Conservation (phyloP, 2,888 invertebrate genomes). For the Acanthosepion esculentum region DNA sequence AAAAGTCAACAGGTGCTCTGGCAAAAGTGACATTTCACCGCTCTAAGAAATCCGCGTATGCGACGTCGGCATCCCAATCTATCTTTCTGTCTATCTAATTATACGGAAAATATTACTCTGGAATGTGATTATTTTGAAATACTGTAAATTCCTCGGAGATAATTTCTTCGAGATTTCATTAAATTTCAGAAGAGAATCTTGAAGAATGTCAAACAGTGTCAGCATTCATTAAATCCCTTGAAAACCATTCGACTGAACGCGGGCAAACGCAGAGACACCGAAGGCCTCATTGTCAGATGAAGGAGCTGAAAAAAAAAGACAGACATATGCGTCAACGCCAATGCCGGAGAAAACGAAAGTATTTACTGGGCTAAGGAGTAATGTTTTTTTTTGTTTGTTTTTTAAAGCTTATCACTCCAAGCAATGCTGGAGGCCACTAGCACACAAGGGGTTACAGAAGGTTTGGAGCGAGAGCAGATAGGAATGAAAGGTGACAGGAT, state of each 20-base stretch:
- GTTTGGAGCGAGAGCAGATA: too few species aligned
- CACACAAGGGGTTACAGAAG: too few species aligned
- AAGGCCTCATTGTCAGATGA: neutral
- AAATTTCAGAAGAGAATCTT: slow-evolving; percentile 6
- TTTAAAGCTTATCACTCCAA: too few species aligned
- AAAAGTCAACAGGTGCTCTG: too few species aligned
- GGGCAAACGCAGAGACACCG: neutral
- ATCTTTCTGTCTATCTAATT: neutral
- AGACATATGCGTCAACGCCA: too few species aligned
- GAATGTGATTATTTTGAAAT: neutral
- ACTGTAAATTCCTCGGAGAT: neutral
- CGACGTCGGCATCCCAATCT: neutral
- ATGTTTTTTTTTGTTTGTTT: too few species aligned
- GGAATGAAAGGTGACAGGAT: too few species aligned
- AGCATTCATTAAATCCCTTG: neutral
- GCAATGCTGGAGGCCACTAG: too few species aligned
- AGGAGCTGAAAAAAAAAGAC: neutral
- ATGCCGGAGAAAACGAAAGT: too few species aligned
- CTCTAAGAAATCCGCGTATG: too few species aligned
- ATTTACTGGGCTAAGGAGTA: too few species aligned
- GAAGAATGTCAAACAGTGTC: slow-evolving; percentile 2
- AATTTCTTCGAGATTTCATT: neutral
- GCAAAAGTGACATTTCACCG: too few species aligned
- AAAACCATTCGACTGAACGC: neutral
- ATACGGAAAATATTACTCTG: neutral